A percentile compares a stretch with the other conserved stretches of the same genome.
Conservation (phyloP, 2,797 vertebrate genomes). For the Mycteria americana region DNA sequence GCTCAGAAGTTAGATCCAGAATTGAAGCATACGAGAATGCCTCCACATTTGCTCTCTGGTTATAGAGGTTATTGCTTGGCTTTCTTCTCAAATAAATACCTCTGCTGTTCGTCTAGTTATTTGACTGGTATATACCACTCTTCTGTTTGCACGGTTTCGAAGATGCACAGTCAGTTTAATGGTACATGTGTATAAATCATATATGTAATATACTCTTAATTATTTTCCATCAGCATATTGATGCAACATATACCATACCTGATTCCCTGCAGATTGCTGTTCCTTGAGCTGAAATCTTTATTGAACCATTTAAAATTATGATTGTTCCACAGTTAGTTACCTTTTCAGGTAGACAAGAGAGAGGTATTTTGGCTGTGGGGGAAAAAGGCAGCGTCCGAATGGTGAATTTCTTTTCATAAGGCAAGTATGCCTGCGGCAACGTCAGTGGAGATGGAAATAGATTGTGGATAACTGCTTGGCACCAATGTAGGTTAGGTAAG, state of each 20-base stretch:
- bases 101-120: neutral
- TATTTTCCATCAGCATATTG: neutral
- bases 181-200: neutral
- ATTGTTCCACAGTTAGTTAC: neutral
- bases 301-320: neutral
- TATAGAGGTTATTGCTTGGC: neutral
- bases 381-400: fast-evolving
- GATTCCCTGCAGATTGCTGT: neutral
- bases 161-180: neutral
- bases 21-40: neutral
- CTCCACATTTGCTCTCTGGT: neutral
- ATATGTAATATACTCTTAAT: neutral
- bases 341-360: neutral
- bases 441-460: neutral
- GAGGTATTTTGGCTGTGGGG: neutral
- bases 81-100: neutral
- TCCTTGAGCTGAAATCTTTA: neutral
- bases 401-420: neutral
- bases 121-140: neutral
- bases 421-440: neutral
- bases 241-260: neutral
- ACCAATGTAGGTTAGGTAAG: neutral
- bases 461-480: neutral
- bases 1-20: neutral
- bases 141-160: neutral